Percentiles rank a stretch among this genome's conserved stretches.
phyloP scores from a whole-genome alignment of 2,888 invertebrate species.

The Scelioninae gen. 1 region DNA sequence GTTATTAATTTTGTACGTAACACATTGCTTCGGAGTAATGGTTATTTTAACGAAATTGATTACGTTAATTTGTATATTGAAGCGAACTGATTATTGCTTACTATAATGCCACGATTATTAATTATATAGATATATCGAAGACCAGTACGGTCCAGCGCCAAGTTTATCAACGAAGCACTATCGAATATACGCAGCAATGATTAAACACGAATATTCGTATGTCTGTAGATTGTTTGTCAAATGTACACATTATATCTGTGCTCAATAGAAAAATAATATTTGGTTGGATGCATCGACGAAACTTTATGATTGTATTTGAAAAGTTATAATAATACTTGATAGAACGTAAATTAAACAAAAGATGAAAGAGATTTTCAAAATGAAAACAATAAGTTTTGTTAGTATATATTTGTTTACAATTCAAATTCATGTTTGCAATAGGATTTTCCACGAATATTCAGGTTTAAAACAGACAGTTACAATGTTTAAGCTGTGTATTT shows the following conservation, averaged over 20 bases:
- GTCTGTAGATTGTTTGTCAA: conserved; percentile 38
- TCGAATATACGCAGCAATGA: conserved; percentile 22
- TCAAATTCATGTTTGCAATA: too few species aligned
- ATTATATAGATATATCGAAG: conserved; percentile 37
- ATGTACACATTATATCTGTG: neutral
- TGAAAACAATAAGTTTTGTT: too few species aligned
- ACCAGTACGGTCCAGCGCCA: conserved; percentile 12
- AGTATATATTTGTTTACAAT: too few species aligned
- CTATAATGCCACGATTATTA: conserved; percentile 33
- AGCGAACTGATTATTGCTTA: conserved; percentile 32
- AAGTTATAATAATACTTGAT: too few species aligned
- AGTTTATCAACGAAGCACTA: conserved; percentile 37
- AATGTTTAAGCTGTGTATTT: too few species aligned
- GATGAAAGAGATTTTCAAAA: too few species aligned
- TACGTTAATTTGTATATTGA: conserved; percentile 37
- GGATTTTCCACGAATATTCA: too few species aligned
- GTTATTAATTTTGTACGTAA: conserved; percentile 15
- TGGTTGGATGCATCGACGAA: too few species aligned
- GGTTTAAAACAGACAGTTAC: too few species aligned
- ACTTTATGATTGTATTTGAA: too few species aligned
- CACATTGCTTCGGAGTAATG: neutral
- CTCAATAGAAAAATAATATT: neutral
- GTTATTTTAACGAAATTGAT: conserved; percentile 35
- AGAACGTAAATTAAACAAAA: too few species aligned
- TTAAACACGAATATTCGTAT: conserved; percentile 30